A percentile compares a stretch with the other conserved stretches of the same genome.
Conservation (phyloP, 1,140 invertebrate species). For the Dendrolimus punctatus region DNA sequence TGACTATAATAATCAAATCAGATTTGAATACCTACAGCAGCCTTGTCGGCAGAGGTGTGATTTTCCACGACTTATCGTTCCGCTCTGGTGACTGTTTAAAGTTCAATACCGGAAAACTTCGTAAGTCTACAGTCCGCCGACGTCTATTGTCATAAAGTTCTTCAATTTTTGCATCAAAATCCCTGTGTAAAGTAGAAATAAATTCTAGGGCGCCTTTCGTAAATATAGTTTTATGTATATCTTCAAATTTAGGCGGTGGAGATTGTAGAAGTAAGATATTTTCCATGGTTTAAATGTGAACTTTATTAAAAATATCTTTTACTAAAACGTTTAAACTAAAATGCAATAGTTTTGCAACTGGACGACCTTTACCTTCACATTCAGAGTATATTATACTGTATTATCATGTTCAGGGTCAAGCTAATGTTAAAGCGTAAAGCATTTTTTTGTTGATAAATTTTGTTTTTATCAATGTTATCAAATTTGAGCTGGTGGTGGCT, state of each 20-base stretch:
- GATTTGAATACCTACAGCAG: conserved; percentile 43
- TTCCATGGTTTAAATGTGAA: conserved; percentile 25
- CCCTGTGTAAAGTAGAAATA: conserved; percentile 51
- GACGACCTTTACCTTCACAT: too few species aligned
- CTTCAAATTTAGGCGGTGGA: conserved; percentile 64
- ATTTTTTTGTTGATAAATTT: too few species aligned
- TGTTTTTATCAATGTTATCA: too few species aligned
- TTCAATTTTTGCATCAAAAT: conserved; percentile 65
- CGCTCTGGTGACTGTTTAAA: conserved; percentile 48
- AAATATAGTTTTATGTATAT: conserved; percentile 64
- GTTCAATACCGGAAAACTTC: conserved; percentile 29
- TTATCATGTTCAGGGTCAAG: too few species aligned
- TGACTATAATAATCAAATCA: too few species aligned
- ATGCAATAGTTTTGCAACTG: too few species aligned
- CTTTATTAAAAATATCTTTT: conserved; percentile 5
- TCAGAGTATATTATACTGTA: too few species aligned
- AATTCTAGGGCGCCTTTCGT: conserved; percentile 55
- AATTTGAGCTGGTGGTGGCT: too few species aligned
- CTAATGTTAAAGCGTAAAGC: too few species aligned
- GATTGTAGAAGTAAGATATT: conserved; percentile 56
- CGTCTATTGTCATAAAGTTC: conserved; percentile 54
- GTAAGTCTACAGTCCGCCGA: conserved; percentile 36
- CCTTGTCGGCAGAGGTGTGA: conserved; percentile 68
- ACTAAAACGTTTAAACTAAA: background rate
- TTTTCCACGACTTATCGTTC: conserved; percentile 67